Base-by-base conservation (phyloP, 1,140 invertebrate genomes). In the Meteorus sp. region DNA sequence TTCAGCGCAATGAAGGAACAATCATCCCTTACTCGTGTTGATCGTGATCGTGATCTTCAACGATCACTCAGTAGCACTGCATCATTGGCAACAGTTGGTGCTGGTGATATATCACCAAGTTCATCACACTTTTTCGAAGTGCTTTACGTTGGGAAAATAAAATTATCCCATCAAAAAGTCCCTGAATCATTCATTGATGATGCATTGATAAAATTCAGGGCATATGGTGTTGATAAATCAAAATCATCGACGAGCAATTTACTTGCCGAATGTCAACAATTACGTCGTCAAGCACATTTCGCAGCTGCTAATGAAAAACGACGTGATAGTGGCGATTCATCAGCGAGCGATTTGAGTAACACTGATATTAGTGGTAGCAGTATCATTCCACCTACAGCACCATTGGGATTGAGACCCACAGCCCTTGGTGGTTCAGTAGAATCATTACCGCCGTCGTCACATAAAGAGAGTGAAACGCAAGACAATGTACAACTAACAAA, bases 121-220 rank as follows among this genome's bases (percentile, higher is more conserved):
- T 90, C 90, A 48, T 91, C 89, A 35, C 90, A 92, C 76, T 92
- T 92, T 74, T 92, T 92, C 67, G 90, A 93, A 81, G 90, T 94
- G 0, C 80, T 94, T 39, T 95, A 95, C 72, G 87, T 93, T 55
- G 93, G 93, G 2, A 94, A 93, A 80, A 92, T 94, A 6, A 86
- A 88, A 60, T 89, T 94, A 55, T 89, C 89, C 27, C 88, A 91
- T 72, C 86, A 89, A 73, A 93, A 92, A 73, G 90, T 95, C 15
- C 89, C 92, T 3, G 89, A 92, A 65, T 85, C 88, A 0, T 90
- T 96, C 63, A 94, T 97, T 58, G 94, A 98, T 72, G 93, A 95
- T 70, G 90, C 93, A 8, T 78, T 96, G 27, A 84, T 88, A 50
- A 94, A 91, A 74, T 93, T 97, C 69, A 85, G 86, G 43, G 82